Base-by-base conservation (phyloP, 2,888 invertebrate genomes). In the Julus scandinavius region DNA sequence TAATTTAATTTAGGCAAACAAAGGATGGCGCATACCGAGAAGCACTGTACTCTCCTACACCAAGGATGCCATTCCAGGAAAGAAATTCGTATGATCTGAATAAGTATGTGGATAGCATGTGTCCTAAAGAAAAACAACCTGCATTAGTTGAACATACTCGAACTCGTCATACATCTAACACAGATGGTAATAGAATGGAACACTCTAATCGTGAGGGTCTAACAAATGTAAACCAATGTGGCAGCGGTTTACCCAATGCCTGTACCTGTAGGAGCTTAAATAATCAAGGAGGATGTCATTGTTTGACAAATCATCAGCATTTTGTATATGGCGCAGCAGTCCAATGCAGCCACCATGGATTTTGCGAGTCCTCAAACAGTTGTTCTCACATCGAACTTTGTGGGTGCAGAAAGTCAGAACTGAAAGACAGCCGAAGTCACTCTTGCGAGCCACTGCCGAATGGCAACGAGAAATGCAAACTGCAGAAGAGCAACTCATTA, bases 291-390 rank as follows among this genome's bases (percentile, higher is more conserved):
- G 80, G 38, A 15, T 80, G 15, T 13, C 29, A 29, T 72, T 72
- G 29, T 72, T n/a, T 29, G 5, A 11, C 29, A 11, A 29, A 72
- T 17, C 63, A 20, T 80, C 38, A 15, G 13, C 7, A 15, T 80
- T 4, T 80, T 40, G 38, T 13, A 15, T 15, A 38, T 29, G 38
- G 38, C 13, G 2, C 80, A 11, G 29, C 29, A 29, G 72, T 72
- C 7, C 41, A 85, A 49, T 87, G 87, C 87, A 87, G 87, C 17
- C 87, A 87, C 54, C n/a, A 87, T 87, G 41, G 58, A 85, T 29
- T 45, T 1, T 85, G 85, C 6, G 50, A 11, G 58, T 13, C 49
- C 4, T 58, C 58, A 5, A 29, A 49, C 54, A 87, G 17, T 38
- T 87, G 87, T 87, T 87, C 87, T 13, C 87, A 87, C 40, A 7